phyloP scores from a whole-genome alignment of 2,113 vertebrate species.

The Boulengeromyrus knoepffleri region DNA sequence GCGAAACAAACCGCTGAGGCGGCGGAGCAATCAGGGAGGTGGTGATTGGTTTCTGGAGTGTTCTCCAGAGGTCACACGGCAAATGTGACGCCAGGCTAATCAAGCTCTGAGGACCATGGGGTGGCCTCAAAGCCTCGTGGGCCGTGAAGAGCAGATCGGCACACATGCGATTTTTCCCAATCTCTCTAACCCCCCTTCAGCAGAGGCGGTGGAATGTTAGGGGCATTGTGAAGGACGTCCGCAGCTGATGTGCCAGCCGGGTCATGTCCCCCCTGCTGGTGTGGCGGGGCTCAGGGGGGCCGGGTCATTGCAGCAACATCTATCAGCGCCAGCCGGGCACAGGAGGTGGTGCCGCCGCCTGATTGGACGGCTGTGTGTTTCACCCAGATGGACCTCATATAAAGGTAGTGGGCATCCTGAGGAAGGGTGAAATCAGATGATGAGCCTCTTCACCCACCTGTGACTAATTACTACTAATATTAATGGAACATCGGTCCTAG shows the following conservation, averaged over 20 bases:
- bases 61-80: neutral
- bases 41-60: neutral
- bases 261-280: neutral
- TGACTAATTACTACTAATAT: neutral
- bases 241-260: neutral
- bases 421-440: neutral
- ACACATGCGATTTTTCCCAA: neutral
- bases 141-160: neutral
- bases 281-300: neutral
- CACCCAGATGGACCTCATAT: neutral
- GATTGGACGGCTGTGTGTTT: neutral
- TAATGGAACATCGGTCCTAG: neutral
- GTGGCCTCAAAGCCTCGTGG: neutral
- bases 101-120: neutral
- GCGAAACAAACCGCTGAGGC: neutral
- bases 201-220: neutral
- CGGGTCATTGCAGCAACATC: neutral
- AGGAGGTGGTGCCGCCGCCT: neutral
- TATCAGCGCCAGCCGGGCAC: neutral
- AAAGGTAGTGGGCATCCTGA: neutral
- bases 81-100: neutral
- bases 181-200: neutral
- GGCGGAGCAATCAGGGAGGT: neutral
- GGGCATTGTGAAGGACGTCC: neutral
- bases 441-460: neutral